phyloP scores from a whole-genome alignment of 53 echinoderm and acorn worm species.

The Henricia sp. region DNA sequence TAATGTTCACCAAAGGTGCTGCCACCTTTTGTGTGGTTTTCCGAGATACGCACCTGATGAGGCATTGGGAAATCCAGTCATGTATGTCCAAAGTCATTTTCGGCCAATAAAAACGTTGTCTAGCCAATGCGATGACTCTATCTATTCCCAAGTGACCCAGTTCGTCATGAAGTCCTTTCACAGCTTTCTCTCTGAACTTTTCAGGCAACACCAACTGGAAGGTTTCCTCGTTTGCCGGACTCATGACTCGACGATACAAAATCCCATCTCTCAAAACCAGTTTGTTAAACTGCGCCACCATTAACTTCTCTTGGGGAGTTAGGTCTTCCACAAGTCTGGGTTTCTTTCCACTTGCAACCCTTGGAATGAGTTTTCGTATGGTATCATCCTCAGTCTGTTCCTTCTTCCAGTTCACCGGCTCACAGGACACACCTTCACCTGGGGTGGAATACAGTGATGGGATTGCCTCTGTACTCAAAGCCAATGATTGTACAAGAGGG shows the following conservation, averaged over 20 bases:
- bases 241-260: slow-evolving; percentile 3
- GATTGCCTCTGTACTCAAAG: slow-evolving; percentile 14
- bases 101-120: slow-evolving; percentile 68
- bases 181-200: slow-evolving; percentile 31
- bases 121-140: slow-evolving; percentile 29
- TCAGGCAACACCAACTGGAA: slow-evolving; percentile 65
- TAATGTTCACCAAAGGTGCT: slow-evolving; percentile 65
- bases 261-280: slow-evolving; percentile 18
- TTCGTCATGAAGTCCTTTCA: slow-evolving; percentile 54
- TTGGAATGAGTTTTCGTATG: neutral
- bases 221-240: neutral
- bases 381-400: slow-evolving; percentile 8
- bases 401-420: neutral
- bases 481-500: neutral
- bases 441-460: neutral
- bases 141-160: slow-evolving; percentile 55
- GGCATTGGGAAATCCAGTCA: slow-evolving; percentile 18
- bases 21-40: slow-evolving; percentile 32
- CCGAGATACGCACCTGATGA: slow-evolving; percentile 12
- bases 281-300: slow-evolving; percentile 4
- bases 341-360: neutral
- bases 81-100: slow-evolving; percentile 12
- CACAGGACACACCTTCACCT: neutral
- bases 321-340: neutral
- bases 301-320: neutral